phyloP scores from a whole-genome alignment of 2,888 invertebrate genomes.

The Nomada fucata region DNA sequence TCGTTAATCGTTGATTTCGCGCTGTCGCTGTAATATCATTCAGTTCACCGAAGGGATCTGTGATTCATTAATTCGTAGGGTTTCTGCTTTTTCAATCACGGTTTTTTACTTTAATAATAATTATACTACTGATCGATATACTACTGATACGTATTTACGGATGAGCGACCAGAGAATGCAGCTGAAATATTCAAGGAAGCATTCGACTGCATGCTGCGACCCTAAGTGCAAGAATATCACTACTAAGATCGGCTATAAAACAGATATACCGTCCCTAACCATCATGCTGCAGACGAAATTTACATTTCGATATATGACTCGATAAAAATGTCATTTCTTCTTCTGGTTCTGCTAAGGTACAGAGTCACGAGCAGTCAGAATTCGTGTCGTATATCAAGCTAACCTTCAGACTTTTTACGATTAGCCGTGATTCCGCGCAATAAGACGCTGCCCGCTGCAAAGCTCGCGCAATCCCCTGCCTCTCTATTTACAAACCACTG shows the following conservation, averaged over 20 bases:
- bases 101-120: too few relatives aligned
- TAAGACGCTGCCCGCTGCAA: constrained; percentile 24
- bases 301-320: constrained; percentile 81
- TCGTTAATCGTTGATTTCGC: too few relatives aligned
- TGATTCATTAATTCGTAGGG: too few relatives aligned
- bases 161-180: constrained; percentile 26
- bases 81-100: too few relatives aligned
- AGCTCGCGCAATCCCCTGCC: background rate
- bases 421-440: constrained; percentile 51
- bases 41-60: too few relatives aligned
- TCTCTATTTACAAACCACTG: background rate
- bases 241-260: constrained; percentile 82
- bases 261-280: constrained; percentile 72
- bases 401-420: constrained; percentile 46
- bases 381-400: constrained; percentile 44
- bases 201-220: constrained; percentile 65
- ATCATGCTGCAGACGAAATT: constrained; percentile 78
- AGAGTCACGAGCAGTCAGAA: constrained; percentile 16
- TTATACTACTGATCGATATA: background rate
- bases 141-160: background rate
- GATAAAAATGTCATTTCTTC: constrained; percentile 81
- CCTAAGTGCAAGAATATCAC: constrained; percentile 79
- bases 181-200: constrained; percentile 38
- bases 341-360: constrained; percentile 49
- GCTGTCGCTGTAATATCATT: too few relatives aligned